phyloP scores from a whole-genome alignment of 92 coral and sea anemone genomes.

The Palythoa caribaeorum region DNA sequence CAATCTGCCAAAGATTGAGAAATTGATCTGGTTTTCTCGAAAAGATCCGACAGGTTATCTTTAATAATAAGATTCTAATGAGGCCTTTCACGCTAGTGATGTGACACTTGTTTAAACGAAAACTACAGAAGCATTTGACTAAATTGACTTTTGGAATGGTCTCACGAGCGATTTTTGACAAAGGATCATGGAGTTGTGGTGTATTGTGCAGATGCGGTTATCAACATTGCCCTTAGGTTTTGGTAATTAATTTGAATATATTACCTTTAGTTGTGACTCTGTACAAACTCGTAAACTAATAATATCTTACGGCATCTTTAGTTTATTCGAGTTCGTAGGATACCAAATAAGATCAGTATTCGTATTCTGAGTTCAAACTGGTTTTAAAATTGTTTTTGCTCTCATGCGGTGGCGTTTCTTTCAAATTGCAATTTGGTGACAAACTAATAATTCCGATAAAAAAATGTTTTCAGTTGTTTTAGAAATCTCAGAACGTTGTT shows the following conservation, averaged over 20 bases:
- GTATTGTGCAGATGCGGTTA: constrained; percentile 25
- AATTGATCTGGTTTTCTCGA: neutral
- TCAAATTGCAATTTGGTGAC: neutral
- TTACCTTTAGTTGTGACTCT: neutral
- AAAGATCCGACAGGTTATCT: too few relatives aligned
- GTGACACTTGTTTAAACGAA: neutral
- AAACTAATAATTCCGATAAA: neutral
- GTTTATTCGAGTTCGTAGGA: neutral
- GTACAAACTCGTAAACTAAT: neutral
- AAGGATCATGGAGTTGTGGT: constrained; percentile 7
- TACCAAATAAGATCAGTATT: neutral
- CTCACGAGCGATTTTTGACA: neutral
- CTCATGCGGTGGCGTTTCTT: neutral
- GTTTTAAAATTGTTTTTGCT: neutral
- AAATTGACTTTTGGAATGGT: constrained; percentile 1
- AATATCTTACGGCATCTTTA: neutral
- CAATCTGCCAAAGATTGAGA: neutral
- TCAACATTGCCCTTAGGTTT: neutral
- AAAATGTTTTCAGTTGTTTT: neutral
- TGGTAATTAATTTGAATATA: neutral
- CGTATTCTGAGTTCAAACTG: neutral
- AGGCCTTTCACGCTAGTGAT: too few relatives aligned
- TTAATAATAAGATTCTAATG: too few relatives aligned
- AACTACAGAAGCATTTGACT: neutral
- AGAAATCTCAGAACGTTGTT: neutral